Evolutionary conservation across 2,888 invertebrate genomes (phyloP).

Genomic region (Timandra comae): DNA sequence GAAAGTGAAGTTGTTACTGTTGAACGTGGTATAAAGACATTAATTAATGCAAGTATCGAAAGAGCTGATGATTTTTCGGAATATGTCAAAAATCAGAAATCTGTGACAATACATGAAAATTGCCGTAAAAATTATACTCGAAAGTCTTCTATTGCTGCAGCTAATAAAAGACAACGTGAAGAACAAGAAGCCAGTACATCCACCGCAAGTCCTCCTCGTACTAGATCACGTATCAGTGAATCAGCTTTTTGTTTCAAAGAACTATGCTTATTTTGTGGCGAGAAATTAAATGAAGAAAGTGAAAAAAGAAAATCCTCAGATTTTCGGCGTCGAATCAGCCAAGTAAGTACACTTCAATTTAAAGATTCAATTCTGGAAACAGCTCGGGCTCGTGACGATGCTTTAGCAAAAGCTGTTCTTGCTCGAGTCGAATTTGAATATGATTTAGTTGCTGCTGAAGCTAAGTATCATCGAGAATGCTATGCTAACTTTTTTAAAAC

Average conservation of each 20-base stretch:
- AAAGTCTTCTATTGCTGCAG: slow-evolving; percentile 27
- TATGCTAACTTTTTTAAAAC: slow-evolving; percentile 30
- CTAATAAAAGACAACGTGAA: slow-evolving; percentile 30
- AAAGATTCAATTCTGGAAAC: slow-evolving; percentile 8
- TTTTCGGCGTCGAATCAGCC: slow-evolving; percentile 22
- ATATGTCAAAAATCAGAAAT: slow-evolving; percentile 22
- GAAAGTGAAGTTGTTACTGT: slow-evolving; percentile 31
- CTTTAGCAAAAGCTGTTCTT: slow-evolving; percentile 28
- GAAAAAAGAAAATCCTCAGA: slow-evolving; percentile 23
- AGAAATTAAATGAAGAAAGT: slow-evolving; percentile 29
- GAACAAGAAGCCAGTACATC: slow-evolving; percentile 31
- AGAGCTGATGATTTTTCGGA: slow-evolving; percentile 26
- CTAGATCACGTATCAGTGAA: slow-evolving; percentile 28
- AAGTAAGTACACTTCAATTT: slow-evolving; percentile 25
- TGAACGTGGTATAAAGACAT: slow-evolving; percentile 24
- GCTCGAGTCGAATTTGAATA: slow-evolving; percentile 18
- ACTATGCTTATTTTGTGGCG: slow-evolving; percentile 30
- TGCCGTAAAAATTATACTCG: slow-evolving; percentile 30
- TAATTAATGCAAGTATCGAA: slow-evolving; percentile 25
- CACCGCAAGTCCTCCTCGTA: slow-evolving; percentile 26
- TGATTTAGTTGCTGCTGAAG: slow-evolving; percentile 28
- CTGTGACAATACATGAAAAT: slow-evolving; percentile 26
- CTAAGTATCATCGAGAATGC: slow-evolving; percentile 36
- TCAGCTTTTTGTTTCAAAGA: slow-evolving; percentile 32
- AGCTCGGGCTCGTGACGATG: slow-evolving; percentile 19